These are phyloP conservation scores for Lepidostoma basale DNA, from an alignment of 1,140 invertebrate species.

Conservation along the genomic window DNA sequence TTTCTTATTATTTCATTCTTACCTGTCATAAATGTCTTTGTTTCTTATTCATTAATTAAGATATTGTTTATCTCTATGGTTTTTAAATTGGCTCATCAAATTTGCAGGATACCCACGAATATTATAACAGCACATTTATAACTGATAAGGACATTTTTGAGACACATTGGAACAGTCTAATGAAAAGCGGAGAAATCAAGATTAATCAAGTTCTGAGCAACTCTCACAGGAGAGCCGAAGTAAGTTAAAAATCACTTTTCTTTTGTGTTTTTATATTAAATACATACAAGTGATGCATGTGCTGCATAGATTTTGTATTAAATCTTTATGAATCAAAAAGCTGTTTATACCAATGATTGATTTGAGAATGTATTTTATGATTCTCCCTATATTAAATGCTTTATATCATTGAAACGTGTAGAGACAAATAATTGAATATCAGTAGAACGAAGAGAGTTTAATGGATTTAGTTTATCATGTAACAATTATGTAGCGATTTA, in stretches of 20 bases:
- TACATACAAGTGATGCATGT: background rate
- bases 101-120: constrained; percentile 72
- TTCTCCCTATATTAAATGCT: too few relatives aligned
- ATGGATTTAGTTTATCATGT: too few relatives aligned
- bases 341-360: too few relatives aligned
- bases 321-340: too few relatives aligned
- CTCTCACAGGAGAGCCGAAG: constrained; percentile 86
- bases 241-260: constrained; percentile 60
- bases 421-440: too few relatives aligned
- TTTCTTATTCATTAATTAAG: constrained; percentile 14
- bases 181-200: constrained; percentile 62
- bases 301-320: too few relatives aligned
- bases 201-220: constrained; percentile 78
- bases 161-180: constrained; percentile 77
- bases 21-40: background rate
- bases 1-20: constrained; percentile 10
- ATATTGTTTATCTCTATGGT: constrained; percentile 15
- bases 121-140: constrained; percentile 79
- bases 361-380: too few relatives aligned
- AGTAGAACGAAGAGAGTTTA: too few relatives aligned
- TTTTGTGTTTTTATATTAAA: background rate
- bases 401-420: too few relatives aligned
- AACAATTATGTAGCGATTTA: too few relatives aligned
- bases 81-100: constrained; percentile 4
- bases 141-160: constrained; percentile 63